These are phyloP conservation scores for Hetaerina titia DNA, from an alignment of 2,888 invertebrate species.

Conservation along the genomic window DNA sequence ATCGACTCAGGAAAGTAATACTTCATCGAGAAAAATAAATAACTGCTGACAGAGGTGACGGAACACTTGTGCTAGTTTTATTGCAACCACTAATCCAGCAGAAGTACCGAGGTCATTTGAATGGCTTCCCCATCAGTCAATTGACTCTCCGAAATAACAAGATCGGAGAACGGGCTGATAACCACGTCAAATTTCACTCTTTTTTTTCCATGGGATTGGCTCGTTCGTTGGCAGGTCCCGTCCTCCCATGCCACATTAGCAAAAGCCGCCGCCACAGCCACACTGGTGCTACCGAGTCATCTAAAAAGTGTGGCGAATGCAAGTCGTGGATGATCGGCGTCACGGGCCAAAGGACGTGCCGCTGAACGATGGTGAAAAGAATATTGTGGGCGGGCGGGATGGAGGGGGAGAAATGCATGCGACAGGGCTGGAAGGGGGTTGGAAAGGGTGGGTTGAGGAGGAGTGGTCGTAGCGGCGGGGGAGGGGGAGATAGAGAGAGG, in stretches of 20 bases:
- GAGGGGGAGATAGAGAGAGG: neutral
- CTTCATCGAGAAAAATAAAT: too few relatives aligned
- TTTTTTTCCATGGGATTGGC: neutral
- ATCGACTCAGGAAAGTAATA: too few relatives aligned
- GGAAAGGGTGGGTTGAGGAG: neutral
- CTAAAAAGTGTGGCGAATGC: neutral
- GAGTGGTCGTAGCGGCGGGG: too few relatives aligned
- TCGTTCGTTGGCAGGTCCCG: neutral
- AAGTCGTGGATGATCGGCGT: neutral
- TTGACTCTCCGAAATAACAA: neutral
- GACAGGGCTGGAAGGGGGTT: neutral
- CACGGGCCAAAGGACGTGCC: too few relatives aligned
- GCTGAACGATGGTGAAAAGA: too few relatives aligned
- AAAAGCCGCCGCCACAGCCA: neutral
- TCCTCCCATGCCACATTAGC: neutral
- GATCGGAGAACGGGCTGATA: neutral
- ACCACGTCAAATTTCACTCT: neutral
- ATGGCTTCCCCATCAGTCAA: neutral
- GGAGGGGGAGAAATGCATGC: neutral
- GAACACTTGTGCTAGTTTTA: neutral
- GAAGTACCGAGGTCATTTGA: neutral
- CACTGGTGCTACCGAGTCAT: neutral
- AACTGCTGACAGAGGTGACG: neutral
- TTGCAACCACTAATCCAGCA: neutral
- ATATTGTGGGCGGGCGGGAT: neutral